Conservation (phyloP, 2,888 invertebrate species). For the Chironomus tentans region DNA sequence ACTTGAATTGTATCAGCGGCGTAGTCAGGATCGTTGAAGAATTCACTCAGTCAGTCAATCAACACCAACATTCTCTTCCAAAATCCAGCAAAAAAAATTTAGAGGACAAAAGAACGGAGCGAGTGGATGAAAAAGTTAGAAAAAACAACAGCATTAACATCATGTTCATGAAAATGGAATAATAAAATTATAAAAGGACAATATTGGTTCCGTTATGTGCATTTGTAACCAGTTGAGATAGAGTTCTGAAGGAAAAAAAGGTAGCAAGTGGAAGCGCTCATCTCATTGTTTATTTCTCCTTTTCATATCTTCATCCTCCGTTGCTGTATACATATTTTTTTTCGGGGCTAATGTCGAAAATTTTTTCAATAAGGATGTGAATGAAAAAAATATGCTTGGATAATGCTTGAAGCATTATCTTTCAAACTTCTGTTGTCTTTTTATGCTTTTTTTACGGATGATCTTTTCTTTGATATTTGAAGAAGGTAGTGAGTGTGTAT, state of each 20-base stretch:
- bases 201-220: not conserved
- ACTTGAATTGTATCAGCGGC: too few species aligned
- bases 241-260: not conserved
- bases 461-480: too few species aligned
- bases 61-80: too few species aligned
- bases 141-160: not conserved
- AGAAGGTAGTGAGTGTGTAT: too few species aligned
- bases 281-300: not conserved
- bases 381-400: not conserved
- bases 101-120: too few species aligned
- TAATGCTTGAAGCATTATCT: not conserved
- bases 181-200: conserved; percentile 5
- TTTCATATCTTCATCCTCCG: not conserved
- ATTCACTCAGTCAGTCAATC: too few species aligned
- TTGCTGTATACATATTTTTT: not conserved
- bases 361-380: not conserved
- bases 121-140: too few species aligned
- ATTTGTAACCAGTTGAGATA: not conserved
- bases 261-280: not conserved
- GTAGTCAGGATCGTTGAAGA: too few species aligned
- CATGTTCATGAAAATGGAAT: not conserved
- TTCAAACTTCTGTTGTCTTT: not conserved
- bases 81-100: too few species aligned
- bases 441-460: not conserved
- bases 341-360: not conserved